Evolutionary conservation across 2,888 invertebrate genomes (phyloP).

Genomic region (Chydorus sphaericus): DNA sequence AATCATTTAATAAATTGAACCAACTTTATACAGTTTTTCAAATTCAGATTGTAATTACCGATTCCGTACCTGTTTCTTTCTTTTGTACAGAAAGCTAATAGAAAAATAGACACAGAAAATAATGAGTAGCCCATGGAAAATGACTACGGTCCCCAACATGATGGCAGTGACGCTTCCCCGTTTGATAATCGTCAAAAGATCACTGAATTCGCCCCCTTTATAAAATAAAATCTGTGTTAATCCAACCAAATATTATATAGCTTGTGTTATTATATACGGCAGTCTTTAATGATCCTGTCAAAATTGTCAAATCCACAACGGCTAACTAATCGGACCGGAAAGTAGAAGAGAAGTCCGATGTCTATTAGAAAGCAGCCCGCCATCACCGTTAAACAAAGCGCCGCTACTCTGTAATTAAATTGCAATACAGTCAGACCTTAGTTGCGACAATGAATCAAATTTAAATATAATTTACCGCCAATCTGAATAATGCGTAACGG

Average conservation of each 20-base stretch:
- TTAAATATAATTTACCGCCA: background rate
- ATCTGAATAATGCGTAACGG: background rate
- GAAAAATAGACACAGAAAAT: background rate
- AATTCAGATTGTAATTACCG: background rate
- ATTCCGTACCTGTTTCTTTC: background rate
- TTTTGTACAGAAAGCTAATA: background rate
- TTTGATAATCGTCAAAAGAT: background rate
- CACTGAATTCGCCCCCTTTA: background rate
- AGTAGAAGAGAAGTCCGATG: background rate
- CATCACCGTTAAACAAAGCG: background rate
- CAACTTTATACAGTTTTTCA: background rate
- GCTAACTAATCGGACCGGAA: background rate
- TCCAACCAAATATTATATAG: background rate
- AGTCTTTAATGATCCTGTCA: background rate
- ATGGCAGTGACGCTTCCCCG: background rate
- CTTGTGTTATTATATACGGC: background rate
- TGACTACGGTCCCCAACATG: background rate
- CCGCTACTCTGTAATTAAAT: background rate
- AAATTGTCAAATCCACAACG: background rate
- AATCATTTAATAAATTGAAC: background rate
- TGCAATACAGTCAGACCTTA: background rate
- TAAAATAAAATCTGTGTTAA: background rate
- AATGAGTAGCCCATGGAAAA: background rate
- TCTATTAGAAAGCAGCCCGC: background rate
- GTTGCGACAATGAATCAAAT: background rate